Conservation (phyloP, 2,888 invertebrate genomes). For the Marronus borbonicus region DNA sequence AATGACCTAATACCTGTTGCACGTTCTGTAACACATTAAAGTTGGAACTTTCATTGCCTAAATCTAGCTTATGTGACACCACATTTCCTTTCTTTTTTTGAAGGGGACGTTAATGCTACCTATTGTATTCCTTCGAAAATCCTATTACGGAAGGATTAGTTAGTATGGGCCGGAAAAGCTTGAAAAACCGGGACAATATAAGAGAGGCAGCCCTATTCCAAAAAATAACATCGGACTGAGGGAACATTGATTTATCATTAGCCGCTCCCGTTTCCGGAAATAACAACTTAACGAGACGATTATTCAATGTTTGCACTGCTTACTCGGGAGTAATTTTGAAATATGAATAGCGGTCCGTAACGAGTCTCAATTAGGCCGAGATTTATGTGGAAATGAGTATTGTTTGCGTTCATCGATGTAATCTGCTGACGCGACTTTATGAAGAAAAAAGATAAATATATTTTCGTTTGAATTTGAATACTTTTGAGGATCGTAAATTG, state of each 20-base stretch:
- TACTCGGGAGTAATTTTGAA: slow-evolving; percentile 20
- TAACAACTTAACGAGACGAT: slow-evolving; percentile 32
- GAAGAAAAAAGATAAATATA: too few relatives aligned
- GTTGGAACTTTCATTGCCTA: neutral
- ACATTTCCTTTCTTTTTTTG: too few relatives aligned
- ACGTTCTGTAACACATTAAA: neutral
- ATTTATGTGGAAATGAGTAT: slow-evolving; percentile 18
- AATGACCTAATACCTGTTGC: neutral
- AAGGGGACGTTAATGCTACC: neutral
- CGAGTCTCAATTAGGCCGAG: slow-evolving; percentile 24
- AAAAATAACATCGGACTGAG: slow-evolving; percentile 1
- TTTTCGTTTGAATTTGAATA: too few relatives aligned
- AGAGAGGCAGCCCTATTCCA: neutral
- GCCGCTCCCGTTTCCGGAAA: slow-evolving; percentile 25
- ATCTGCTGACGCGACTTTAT: too few relatives aligned
- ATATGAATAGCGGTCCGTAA: slow-evolving; percentile 29
- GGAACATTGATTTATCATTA: slow-evolving; percentile 39
- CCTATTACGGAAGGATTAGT: neutral
- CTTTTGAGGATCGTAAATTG: too few relatives aligned
- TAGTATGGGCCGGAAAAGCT: neutral
- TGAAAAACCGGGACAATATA: neutral
- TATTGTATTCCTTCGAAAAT: slow-evolving; percentile 7
- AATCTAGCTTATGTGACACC: too few relatives aligned
- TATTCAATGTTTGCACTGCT: slow-evolving; percentile 31
- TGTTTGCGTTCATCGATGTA: neutral